A percentile compares a stretch with the other conserved stretches of the same genome.
phyloP scores from a whole-genome alignment of 2,888 invertebrate species.

The Druceiella hillmani region DNA sequence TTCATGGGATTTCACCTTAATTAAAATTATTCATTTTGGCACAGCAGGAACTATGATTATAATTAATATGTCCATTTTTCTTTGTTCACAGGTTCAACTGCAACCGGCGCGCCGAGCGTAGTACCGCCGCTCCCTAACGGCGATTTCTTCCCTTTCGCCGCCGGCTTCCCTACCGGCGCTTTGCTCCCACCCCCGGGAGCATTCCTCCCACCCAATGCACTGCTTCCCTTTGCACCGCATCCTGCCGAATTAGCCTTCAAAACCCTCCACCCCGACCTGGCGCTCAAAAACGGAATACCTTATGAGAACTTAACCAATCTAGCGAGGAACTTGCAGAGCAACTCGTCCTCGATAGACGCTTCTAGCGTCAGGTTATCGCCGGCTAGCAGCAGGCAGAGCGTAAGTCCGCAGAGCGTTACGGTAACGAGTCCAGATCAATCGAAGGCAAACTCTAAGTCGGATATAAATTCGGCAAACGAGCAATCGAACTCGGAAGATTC shows the following conservation, averaged over 20 bases:
- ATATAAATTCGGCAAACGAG: slow-evolving; percentile 59
- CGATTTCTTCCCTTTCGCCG: slow-evolving; percentile 43
- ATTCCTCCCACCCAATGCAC: slow-evolving; percentile 50
- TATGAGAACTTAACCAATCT: slow-evolving; percentile 44
- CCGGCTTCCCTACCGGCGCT: slow-evolving; percentile 39
- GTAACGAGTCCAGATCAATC: slow-evolving; percentile 47
- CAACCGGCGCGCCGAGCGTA: slow-evolving; percentile 37
- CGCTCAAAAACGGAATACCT: slow-evolving; percentile 52
- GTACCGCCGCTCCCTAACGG: slow-evolving; percentile 40
- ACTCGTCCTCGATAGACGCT: slow-evolving; percentile 43
- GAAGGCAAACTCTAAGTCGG: slow-evolving; percentile 52
- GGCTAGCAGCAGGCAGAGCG: slow-evolving; percentile 51
- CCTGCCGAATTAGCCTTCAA: slow-evolving; percentile 48
- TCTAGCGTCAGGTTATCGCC: slow-evolving; percentile 50
- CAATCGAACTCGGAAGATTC: slow-evolving; percentile 58
- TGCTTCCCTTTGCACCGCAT: slow-evolving; percentile 51
- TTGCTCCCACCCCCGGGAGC: slow-evolving; percentile 54
- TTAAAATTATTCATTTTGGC: too few relatives aligned
- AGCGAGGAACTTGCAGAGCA: slow-evolving; percentile 39
- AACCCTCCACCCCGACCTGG: slow-evolving; percentile 44
- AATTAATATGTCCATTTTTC: slow-evolving; percentile 20
- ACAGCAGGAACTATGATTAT: not conserved
- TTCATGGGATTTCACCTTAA: too few relatives aligned
- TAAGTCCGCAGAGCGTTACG: slow-evolving; percentile 44
- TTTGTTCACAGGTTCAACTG: slow-evolving; percentile 42